These are phyloP conservation scores for Sphyrna mokarran DNA, from an alignment of 2,113 vertebrate genomes.

Conservation along the genomic window DNA sequence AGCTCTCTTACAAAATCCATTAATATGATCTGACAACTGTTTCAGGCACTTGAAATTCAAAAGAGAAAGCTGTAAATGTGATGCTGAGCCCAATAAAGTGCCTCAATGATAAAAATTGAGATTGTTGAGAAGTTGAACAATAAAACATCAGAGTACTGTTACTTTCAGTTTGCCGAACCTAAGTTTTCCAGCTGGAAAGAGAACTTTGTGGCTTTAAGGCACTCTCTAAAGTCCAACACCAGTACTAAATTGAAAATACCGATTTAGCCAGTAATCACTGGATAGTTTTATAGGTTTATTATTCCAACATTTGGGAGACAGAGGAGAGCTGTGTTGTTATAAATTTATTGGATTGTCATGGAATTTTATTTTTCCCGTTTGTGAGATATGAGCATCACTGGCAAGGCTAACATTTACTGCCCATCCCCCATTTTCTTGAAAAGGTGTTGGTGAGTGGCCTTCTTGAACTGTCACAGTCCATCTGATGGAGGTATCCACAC, in stretches of 20 bases:
- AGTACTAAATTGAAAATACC: background rate
- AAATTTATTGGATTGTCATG: no score
- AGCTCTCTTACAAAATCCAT: background rate
- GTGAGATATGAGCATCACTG: no score
- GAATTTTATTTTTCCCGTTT: no score
- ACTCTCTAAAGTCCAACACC: background rate
- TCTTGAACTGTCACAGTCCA: no score
- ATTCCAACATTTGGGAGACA: background rate
- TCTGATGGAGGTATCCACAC: no score
- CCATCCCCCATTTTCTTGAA: no score
- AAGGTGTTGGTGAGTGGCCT: no score
- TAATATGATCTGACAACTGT: background rate
- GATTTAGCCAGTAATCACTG: background rate
- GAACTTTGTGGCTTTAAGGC: background rate
- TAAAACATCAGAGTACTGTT: background rate
- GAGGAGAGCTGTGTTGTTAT: background rate
- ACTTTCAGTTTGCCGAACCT: background rate
- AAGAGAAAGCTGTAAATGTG: background rate
- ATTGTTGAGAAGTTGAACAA: background rate
- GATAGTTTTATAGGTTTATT: background rate
- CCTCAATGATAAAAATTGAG: background rate
- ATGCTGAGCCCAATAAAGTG: background rate
- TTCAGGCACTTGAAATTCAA: background rate
- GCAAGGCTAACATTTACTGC: no score
- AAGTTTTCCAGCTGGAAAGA: background rate